Evolutionary conservation across 2,888 invertebrate genomes (phyloP), one percentile per base, ranked within the genome.

Genomic region (Athetis lepigone): DNA sequence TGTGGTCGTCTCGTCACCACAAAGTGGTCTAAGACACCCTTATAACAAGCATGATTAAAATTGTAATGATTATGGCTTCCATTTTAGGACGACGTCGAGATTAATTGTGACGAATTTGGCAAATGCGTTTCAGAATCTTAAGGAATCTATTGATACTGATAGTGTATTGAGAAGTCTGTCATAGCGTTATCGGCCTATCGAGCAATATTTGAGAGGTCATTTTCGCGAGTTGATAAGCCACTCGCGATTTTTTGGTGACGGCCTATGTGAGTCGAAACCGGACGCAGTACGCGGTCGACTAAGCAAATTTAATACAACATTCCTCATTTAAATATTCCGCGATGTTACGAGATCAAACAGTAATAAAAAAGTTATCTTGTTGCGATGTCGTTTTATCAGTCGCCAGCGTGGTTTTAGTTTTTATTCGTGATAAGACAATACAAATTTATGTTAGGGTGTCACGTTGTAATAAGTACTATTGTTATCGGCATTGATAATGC

Each of bases 391-490:
- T 66, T 75, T 84, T 92, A 91, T 92, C 90, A 84, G 80, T 80
- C 77, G 82, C 82, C 83, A 86, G 82, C 75, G 82, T 80, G 82
- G 85, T 80, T 87, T 88, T 85, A 87, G 83, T 85, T 85, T 83
- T 85, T 88, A 88, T 88, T 88, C 80, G 80, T 87, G 94, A 95
- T 94, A 94, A 94, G 90, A 92, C 90, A 91, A 90, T 92, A 91
- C 89, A 90, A 92, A 94, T 93, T 91, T 94, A 93, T 94, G 93
- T 93, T 91, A 94, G 88, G 92, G 89, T 94, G 92, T 91, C 92
- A 92, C 88, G 88, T 89, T 88, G 87, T 89, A 89, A 87, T 89
- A 88, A 75, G 88, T 90, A 90, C 88, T 88, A 88, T 87, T 89
- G 90, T 94, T 93, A 93, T 93, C 94, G 87, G 84, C 87, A 90